Percentiles rank a stretch among this genome's conserved stretches.
Evolutionary conservation across 2,113 vertebrate species (phyloP).

Genomic region (Salvator merianae): DNA sequence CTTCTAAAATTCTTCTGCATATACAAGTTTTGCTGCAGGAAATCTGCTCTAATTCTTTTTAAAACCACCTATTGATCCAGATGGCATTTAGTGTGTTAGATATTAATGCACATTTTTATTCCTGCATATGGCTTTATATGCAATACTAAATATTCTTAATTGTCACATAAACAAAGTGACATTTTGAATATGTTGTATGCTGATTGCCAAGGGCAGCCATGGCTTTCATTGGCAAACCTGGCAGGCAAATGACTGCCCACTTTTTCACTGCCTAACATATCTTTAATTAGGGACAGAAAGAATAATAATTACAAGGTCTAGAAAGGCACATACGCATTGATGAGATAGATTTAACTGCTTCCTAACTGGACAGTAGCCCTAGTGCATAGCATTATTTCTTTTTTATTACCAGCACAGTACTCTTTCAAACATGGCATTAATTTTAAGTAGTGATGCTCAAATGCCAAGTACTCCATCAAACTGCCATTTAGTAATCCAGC

Average conservation of each 20-base stretch:
- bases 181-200: conserved; percentile 41
- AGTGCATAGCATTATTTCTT: too few species aligned
- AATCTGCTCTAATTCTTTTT: background rate
- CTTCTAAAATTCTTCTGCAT: background rate
- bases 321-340: conserved; percentile 22
- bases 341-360: background rate
- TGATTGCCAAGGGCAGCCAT: conserved; percentile 31
- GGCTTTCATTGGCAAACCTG: conserved; percentile 24
- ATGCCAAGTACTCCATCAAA: too few species aligned
- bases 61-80: conserved; percentile 4
- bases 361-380: too few species aligned
- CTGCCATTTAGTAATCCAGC: too few species aligned
- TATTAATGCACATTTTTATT: conserved; percentile 12
- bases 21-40: background rate
- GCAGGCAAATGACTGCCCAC: conserved; percentile 7
- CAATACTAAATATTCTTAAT: conserved; percentile 37
- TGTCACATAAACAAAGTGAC: conserved; percentile 27
- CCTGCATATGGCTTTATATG: conserved; percentile 23
- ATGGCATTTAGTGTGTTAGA: conserved; percentile 11
- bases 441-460: too few species aligned
- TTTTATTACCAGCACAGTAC: too few species aligned
- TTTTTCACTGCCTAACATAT: conserved; percentile 23
- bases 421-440: too few species aligned
- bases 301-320: conserved; percentile 50
- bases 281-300: conserved; percentile 26